Percentiles rank a stretch among this genome's conserved stretches.
phyloP scores from a whole-genome alignment of 2,797 vertebrate species.

The Amphiprion clarkii region DNA sequence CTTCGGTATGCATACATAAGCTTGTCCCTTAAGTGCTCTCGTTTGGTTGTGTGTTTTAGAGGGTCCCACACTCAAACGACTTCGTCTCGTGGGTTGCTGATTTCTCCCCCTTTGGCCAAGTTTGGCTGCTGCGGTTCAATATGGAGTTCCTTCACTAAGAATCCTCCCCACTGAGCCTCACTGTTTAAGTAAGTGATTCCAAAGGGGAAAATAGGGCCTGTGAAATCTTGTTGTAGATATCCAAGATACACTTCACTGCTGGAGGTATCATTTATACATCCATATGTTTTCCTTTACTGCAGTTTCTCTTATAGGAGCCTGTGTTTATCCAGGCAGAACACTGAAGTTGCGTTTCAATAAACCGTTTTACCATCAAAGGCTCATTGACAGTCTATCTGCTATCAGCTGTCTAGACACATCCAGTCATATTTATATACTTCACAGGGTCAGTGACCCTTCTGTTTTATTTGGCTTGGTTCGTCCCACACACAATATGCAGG shows the following conservation, averaged over 20 bases:
- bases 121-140: constrained; percentile 65
- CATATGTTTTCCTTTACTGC: background rate
- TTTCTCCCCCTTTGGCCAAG: constrained; percentile 60
- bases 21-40: constrained; percentile 51
- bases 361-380: constrained; percentile 10
- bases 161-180: constrained; percentile 44
- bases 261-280: constrained; percentile 1
- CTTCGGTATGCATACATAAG: constrained; percentile 34
- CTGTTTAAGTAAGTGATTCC: constrained; percentile 54
- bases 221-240: constrained; percentile 34
- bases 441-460: constrained; percentile 7
- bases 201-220: constrained; percentile 24
- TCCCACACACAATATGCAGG: constrained; percentile 1
- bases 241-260: background rate
- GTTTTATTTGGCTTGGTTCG: constrained; percentile 33
- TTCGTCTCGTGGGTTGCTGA: constrained; percentile 49
- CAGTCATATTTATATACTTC: constrained; percentile 10
- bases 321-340: constrained; percentile 17
- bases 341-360: constrained; percentile 4
- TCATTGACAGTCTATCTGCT: background rate
- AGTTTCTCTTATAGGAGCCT: background rate
- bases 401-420: constrained; percentile 13
- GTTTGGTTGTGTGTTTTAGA: constrained; percentile 64
- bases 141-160: constrained; percentile 59
- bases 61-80: constrained; percentile 44